These are phyloP conservation scores for Scelioninae gen. 2 DNA, from an alignment of 2,888 invertebrate species.

Conservation along the genomic window DNA sequence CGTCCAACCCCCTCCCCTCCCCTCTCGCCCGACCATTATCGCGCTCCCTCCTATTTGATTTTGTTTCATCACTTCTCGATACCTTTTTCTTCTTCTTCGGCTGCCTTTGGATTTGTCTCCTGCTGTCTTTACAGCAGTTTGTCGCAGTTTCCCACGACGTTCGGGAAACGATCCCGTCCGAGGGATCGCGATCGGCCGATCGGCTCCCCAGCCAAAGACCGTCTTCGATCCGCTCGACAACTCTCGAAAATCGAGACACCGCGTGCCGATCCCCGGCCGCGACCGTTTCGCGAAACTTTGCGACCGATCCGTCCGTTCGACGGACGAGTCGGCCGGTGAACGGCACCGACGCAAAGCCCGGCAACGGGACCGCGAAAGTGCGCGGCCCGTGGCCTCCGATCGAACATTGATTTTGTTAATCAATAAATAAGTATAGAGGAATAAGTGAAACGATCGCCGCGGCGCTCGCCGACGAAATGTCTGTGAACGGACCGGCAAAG, in stretches of 20 bases:
- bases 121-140: conserved; percentile 68
- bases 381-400: too few relatives aligned
- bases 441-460: too few relatives aligned
- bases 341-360: too few relatives aligned
- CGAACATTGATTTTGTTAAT: too few relatives aligned
- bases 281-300: too few relatives aligned
- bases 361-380: too few relatives aligned
- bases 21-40: conserved; percentile 60
- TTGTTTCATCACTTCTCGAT: conserved; percentile 64
- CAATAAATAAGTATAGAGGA: too few relatives aligned
- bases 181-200: conserved; percentile 44
- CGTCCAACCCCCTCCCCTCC: conserved; percentile 53
- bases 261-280: conserved; percentile 49
- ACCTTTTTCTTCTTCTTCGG: conserved; percentile 65
- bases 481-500: conserved; percentile 63
- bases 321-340: too few relatives aligned
- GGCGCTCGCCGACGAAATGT: conserved; percentile 43
- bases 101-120: conserved; percentile 66
- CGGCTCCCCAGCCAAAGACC: conserved; percentile 23
- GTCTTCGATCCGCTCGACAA: conserved; percentile 57
- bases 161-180: conserved; percentile 55
- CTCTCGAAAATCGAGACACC: too few relatives aligned
- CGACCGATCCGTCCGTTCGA: too few relatives aligned
- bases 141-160: conserved; percentile 71
- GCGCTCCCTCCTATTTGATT: conserved; percentile 65